Evolutionary conservation across 2,797 vertebrate genomes (phyloP), one percentile per base, ranked within the genome.

Genomic region (Bradypodion pumilum): DNA sequence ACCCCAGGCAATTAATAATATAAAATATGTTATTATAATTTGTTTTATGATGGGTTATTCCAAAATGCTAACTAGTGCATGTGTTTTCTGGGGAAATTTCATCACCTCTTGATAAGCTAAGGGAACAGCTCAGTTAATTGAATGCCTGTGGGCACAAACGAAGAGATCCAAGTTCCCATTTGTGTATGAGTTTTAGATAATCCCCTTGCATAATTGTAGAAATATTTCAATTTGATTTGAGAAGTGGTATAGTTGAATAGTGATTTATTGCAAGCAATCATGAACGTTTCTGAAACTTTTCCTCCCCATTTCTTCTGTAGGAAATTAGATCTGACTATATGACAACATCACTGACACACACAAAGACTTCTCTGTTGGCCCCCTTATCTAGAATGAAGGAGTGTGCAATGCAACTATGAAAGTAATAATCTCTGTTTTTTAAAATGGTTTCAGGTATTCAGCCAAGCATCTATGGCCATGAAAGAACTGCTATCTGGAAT

Each of bases 101-200:
- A 42, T 68, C 15, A 40, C 27, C 29, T 59, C 74, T 68, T 42
- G 46, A 83, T 83, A 56, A 83, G 27, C 32, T 82, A 62, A 83
- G 81, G 42, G 15, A 68, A 42, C 8, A 66, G 35, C 8, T 76
- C 44, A 21, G 32, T 75, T 82, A 82, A 75, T 66, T 82, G 60
- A 82, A 74, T 82, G 62, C 32, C 46, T 75, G 62, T 66, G 49
- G 60, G 73, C 60, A 82, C 75, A 82, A 40, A 25, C 19, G 37
- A 6, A 5, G 46, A 75, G 62, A 75, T 56, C 44, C 42, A n/a
- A 65, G 10, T 75, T 56, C 49, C 19, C 46, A 75, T 82, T 68
- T 23, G 25, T 68, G 16, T 75, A 56, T 82, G 72, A 65, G 35
- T 66, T 49, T 66, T 52, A 66, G 16, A 65, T 75, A 66, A 66